Evolutionary conservation across 2,797 vertebrate species (phyloP).

Genomic region (Paedocypris micromegethes): DNA sequence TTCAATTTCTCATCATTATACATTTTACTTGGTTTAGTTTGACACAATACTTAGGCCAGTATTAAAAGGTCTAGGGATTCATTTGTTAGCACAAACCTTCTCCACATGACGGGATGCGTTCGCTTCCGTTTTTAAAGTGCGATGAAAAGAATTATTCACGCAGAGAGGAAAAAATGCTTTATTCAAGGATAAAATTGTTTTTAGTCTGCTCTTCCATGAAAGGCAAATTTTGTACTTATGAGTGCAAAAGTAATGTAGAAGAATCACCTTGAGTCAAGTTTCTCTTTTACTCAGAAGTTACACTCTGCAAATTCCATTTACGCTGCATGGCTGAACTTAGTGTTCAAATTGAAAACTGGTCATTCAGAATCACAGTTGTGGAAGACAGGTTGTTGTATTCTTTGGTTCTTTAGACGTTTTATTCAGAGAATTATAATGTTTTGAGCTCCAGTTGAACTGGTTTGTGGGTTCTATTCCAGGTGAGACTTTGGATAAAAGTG

Average conservation of each 20-base stretch:
- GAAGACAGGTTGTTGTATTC: conserved; percentile 62
- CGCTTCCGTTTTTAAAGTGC: conserved; percentile 6
- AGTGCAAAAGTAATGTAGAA: conserved; percentile 36
- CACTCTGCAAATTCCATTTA: conserved; percentile 61
- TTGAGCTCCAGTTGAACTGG: too few relatives aligned
- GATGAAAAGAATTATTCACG: conserved; percentile 21
- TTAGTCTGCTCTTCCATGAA: conserved; percentile 34
- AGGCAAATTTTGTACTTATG: conserved; percentile 32
- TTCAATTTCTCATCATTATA: too few relatives aligned
- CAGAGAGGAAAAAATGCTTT: conserved; percentile 38
- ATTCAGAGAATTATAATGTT: too few relatives aligned
- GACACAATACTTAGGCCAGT: background rate
- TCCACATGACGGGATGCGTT: conserved; percentile 2
- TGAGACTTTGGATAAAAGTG: too few relatives aligned
- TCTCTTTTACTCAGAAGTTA: conserved; percentile 49
- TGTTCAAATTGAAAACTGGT: conserved; percentile 68
- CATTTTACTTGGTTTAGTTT: too few relatives aligned
- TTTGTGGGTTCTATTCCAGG: too few relatives aligned
- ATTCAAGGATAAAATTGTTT: conserved; percentile 48
- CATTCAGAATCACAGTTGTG: conserved; percentile 73
- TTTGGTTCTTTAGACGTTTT: background rate
- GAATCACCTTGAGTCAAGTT: conserved; percentile 42
- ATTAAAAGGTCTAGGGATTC: background rate
- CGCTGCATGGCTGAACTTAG: conserved; percentile 59
- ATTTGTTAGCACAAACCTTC: background rate